Conservation (phyloP, 2,888 invertebrate genomes). For the Drosophila paracracens region DNA sequence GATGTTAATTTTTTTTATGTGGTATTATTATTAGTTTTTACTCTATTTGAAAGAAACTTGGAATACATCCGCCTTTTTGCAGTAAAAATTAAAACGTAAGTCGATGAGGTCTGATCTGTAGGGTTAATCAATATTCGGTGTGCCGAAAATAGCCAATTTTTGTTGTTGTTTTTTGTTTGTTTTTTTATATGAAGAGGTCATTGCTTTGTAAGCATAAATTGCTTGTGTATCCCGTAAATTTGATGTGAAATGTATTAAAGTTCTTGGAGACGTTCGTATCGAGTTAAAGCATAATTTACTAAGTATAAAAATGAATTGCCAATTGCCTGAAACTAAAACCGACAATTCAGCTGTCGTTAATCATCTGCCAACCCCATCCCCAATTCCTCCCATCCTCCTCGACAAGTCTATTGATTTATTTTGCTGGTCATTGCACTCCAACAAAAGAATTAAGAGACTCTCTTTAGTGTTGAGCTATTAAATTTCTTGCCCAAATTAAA, state of each 20-base stretch:
- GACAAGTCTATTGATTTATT: constrained; percentile 43
- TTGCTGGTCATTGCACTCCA: constrained; percentile 42
- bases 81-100: background rate
- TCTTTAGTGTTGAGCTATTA: constrained; percentile 12
- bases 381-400: background rate
- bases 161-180: background rate
- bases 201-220: background rate
- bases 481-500: constrained; percentile 39
- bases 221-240: background rate
- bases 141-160: background rate
- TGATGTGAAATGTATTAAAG: background rate
- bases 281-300: background rate
- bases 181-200: background rate
- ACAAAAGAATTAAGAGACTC: constrained; percentile 37
- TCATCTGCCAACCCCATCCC: constrained; percentile 13
- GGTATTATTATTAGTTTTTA: background rate
- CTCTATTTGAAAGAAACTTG: background rate
- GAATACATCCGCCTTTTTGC: background rate
- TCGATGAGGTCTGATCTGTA: background rate
- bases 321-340: background rate
- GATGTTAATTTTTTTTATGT: background rate
- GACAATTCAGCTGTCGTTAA: constrained; percentile 4
- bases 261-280: background rate
- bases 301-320: background rate
- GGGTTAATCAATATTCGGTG: background rate